Conservation (phyloP, 2,113 vertebrate genomes). For the Amazona guildingii region DNA sequence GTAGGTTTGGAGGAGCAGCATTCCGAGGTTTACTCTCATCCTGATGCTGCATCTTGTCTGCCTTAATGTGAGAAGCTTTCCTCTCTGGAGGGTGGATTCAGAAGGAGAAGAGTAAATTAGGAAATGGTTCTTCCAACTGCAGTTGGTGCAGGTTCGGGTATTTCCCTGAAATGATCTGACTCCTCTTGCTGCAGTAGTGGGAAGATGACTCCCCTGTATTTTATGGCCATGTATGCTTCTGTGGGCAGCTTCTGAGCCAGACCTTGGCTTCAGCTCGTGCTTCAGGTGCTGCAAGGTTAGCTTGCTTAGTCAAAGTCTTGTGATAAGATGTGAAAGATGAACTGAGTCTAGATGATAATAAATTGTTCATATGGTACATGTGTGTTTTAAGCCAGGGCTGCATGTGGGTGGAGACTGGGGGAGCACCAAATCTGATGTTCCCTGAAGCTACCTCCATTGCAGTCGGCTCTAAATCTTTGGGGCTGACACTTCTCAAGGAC, state of each 20-base stretch:
- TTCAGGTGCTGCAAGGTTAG: not conserved
- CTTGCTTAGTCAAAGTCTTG: not conserved
- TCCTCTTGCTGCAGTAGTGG: not conserved
- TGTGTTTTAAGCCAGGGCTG: not conserved
- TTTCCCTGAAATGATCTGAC: not conserved
- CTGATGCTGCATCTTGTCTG: not conserved
- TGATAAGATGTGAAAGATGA: not conserved
- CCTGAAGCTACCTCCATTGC: not conserved
- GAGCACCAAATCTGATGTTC: not conserved
- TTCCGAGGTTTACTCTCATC: not conserved
- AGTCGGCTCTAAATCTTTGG: not conserved
- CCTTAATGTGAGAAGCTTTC: not conserved
- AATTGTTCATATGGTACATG: not conserved
- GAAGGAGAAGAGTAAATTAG: not conserved
- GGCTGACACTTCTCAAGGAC: not conserved
- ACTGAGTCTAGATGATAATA: not conserved
- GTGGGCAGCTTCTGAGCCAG: not conserved
- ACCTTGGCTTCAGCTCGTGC: fast-evolving
- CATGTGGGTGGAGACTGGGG: not conserved
- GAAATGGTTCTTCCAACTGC: not conserved
- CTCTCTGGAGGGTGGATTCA: not conserved
- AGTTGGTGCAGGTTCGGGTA: not conserved
- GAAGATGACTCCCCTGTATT: not conserved
- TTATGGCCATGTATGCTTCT: not conserved
- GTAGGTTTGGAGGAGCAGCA: not conserved